phyloP scores from a whole-genome alignment of 2,113 vertebrate species.

The Macquaria ambigua region DNA sequence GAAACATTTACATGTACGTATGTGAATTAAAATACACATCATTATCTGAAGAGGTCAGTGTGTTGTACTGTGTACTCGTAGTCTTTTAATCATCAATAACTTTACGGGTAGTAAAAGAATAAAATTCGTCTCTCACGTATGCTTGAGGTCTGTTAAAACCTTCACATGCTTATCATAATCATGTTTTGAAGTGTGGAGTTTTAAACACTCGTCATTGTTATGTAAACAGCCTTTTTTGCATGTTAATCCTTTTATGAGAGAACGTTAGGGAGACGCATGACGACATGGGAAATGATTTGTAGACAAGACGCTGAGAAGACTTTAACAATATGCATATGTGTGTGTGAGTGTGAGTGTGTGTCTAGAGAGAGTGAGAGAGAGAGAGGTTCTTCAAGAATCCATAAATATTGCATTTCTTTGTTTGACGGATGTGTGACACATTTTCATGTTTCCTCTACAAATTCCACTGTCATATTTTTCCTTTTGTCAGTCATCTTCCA shows the following conservation, averaged over 20 bases:
- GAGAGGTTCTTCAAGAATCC: constrained; percentile 72
- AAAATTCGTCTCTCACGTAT: constrained; percentile 1
- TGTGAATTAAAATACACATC: neutral
- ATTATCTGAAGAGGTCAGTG: neutral
- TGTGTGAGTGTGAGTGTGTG: constrained; percentile 27
- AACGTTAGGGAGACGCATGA: constrained; percentile 66
- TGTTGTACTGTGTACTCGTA: neutral
- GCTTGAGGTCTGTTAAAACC: constrained; percentile 35
- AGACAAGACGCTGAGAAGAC: constrained; percentile 51
- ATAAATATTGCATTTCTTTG: constrained; percentile 84
- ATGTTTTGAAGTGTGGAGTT: constrained; percentile 55
- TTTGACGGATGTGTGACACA: constrained; percentile 82
- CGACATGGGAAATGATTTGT: constrained; percentile 74
- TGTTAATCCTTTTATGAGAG: constrained; percentile 76
- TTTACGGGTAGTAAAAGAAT: neutral
- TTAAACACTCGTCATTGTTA: constrained; percentile 75
- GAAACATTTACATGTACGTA: neutral
- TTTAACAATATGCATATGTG: constrained; percentile 54
- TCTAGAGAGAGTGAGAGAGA: constrained; percentile 22
- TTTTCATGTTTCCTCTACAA: constrained; percentile 84
- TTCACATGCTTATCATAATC: constrained; percentile 62
- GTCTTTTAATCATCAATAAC: neutral
- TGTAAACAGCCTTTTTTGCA: constrained; percentile 75
- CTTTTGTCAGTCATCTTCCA: constrained; percentile 82
- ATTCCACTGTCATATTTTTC: constrained; percentile 78